phyloP scores from a whole-genome alignment of 2,113 vertebrate genomes.

The Morone saxatilis region DNA sequence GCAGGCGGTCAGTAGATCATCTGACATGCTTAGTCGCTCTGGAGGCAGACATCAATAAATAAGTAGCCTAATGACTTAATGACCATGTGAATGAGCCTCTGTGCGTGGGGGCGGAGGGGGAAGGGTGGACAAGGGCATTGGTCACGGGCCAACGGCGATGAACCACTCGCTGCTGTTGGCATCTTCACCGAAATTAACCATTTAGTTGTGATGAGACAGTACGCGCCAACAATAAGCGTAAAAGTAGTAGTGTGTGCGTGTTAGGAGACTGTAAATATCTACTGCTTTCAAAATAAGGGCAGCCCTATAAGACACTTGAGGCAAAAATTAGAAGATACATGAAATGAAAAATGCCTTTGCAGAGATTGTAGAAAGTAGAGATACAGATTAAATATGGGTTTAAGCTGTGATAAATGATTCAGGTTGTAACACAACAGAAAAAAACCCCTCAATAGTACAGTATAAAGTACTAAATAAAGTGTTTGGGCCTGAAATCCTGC shows the following conservation, averaged over 20 bases:
- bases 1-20: slow-evolving; percentile 12
- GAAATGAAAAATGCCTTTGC: slow-evolving; percentile 1
- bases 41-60: slow-evolving; percentile 79
- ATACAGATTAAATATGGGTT: slow-evolving; percentile 8
- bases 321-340: slow-evolving; percentile 1
- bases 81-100: slow-evolving; percentile 73
- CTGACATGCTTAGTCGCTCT: slow-evolving; percentile 60
- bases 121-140: slow-evolving; percentile 34
- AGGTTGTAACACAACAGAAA: background rate
- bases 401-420: slow-evolving; percentile 10
- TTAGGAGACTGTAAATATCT: slow-evolving; percentile 1
- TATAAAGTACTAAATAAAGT: background rate
- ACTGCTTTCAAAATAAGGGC: slow-evolving; percentile 16
- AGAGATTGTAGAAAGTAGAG: background rate
- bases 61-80: slow-evolving; percentile 79
- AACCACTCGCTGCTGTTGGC: slow-evolving; percentile 12
- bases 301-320: slow-evolving; percentile 10
- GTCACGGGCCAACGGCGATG: slow-evolving; percentile 9
- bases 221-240: slow-evolving; percentile 1
- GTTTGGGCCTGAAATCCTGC: slow-evolving; percentile 16
- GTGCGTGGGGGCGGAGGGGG: slow-evolving; percentile 50
- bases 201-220: slow-evolving; percentile 24
- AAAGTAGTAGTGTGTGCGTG: background rate
- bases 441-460: background rate
- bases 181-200: background rate